Percentiles rank a stretch among this genome's conserved stretches.
phyloP scores from a whole-genome alignment of 2,797 vertebrate genomes.

The Artibeus jamaicensis region DNA sequence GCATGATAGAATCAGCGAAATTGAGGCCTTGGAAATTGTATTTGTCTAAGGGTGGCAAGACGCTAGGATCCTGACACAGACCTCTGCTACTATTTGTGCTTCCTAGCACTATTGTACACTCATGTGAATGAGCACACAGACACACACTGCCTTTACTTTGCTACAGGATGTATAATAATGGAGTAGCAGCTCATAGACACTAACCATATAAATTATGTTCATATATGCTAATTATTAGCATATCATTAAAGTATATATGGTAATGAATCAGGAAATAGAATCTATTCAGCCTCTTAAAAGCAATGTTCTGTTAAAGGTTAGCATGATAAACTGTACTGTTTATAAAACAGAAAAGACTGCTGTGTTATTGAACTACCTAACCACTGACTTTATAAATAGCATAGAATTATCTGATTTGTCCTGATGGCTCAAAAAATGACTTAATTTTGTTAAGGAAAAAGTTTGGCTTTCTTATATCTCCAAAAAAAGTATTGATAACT shows the following conservation, averaged over 20 bases:
- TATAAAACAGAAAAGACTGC: background rate
- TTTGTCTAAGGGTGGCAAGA: background rate
- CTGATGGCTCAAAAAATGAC: background rate
- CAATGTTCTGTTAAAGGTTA: slow-evolving; percentile 25
- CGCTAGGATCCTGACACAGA: background rate
- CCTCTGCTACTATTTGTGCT: background rate
- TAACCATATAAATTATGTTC: slow-evolving; percentile 39
- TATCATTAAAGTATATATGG: slow-evolving; percentile 5
- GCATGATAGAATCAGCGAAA: background rate
- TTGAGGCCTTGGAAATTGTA: background rate
- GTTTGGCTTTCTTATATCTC: background rate
- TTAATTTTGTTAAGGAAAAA: background rate
- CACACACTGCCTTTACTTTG: background rate
- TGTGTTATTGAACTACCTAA: background rate
- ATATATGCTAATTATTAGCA: slow-evolving; percentile 24
- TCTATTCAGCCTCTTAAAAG: slow-evolving; percentile 29
- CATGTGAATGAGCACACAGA: background rate
- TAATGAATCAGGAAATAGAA: slow-evolving; percentile 42
- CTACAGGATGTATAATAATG: background rate
- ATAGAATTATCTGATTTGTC: background rate
- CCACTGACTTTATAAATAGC: background rate
- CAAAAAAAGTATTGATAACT: background rate
- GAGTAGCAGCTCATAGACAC: background rate
- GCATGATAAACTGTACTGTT: slow-evolving; percentile 26
- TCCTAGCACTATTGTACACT: background rate